Evolutionary conservation across 2,888 invertebrate species (phyloP).

Genomic region (Acleris holmiana): DNA sequence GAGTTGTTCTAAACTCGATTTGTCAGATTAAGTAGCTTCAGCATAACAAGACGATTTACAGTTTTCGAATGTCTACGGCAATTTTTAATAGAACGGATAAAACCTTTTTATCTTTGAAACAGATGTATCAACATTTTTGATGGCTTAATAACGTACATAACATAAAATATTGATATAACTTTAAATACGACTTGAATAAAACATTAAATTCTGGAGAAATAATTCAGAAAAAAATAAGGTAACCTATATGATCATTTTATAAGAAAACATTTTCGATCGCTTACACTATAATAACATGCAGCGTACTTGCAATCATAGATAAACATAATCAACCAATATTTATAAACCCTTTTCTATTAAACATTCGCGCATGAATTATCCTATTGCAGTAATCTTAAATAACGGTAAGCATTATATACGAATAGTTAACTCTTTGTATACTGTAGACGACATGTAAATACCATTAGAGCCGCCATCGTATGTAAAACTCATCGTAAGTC

Average conservation of each 20-base stretch:
- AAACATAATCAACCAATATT: slow-evolving; percentile 25
- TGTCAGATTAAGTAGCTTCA: too few species aligned
- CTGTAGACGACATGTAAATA: slow-evolving; percentile 41
- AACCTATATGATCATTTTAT: slow-evolving; percentile 8
- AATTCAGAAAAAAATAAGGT: slow-evolving; percentile 16
- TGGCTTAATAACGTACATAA: too few species aligned
- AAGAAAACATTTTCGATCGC: slow-evolving; percentile 13
- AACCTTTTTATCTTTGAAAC: too few species aligned
- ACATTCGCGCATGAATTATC: slow-evolving; percentile 61
- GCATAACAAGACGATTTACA: too few species aligned
- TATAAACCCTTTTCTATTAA: slow-evolving; percentile 41
- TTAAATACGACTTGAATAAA: too few species aligned
- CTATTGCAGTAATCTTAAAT: slow-evolving; percentile 31
- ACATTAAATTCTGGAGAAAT: too few species aligned
- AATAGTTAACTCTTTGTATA: slow-evolving; percentile 34
- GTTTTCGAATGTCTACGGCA: too few species aligned
- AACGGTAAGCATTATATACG: slow-evolving; percentile 29
- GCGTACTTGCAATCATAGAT: slow-evolving; percentile 17
- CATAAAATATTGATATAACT: too few species aligned
- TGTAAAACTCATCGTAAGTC: slow-evolving; percentile 31
- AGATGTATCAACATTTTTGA: too few species aligned
- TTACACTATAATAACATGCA: slow-evolving; percentile 25
- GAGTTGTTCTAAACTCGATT: slow-evolving; percentile 5
- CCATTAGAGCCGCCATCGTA: slow-evolving; percentile 30
- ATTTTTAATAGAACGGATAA: too few species aligned